Evolutionary conservation across 2,888 invertebrate genomes (phyloP).

Genomic region (Marasmarcha lunaedactyla): DNA sequence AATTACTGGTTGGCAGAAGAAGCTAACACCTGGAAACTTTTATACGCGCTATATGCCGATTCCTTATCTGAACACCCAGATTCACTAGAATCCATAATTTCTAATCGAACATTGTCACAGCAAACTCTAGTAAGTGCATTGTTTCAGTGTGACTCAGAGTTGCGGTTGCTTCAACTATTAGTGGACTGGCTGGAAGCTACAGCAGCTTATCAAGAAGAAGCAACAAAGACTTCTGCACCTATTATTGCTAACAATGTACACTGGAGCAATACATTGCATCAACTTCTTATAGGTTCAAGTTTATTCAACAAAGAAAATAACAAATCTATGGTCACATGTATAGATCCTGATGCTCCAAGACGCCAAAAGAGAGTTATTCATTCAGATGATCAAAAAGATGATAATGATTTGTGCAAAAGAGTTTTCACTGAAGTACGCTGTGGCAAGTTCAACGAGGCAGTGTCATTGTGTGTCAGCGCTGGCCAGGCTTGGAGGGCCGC

Average conservation of each 20-base stretch:
- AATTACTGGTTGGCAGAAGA: slow-evolving; percentile 81
- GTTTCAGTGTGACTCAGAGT: slow-evolving; percentile 62
- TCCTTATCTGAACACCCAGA: slow-evolving; percentile 73
- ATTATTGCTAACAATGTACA: slow-evolving; percentile 75
- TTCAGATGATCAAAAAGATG: slow-evolving; percentile 88
- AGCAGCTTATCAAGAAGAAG: slow-evolving; percentile 83
- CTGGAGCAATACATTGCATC: slow-evolving; percentile 93
- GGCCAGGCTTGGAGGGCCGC: slow-evolving; percentile 95
- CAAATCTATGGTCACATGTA: slow-evolving; percentile 69
- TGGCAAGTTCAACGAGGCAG: slow-evolving; percentile 87
- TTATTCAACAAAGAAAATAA: slow-evolving; percentile 56
- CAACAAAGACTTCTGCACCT: slow-evolving; percentile 51
- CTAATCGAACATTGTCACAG: slow-evolving; percentile 47
- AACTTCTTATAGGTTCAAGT: slow-evolving; percentile 69
- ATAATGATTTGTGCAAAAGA: slow-evolving; percentile 60
- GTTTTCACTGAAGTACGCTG: slow-evolving; percentile 84
- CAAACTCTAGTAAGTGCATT: slow-evolving; percentile 45
- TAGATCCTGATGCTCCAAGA: slow-evolving; percentile 92
- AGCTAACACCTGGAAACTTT: slow-evolving; percentile 88
- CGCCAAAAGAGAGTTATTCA: slow-evolving; percentile 84
- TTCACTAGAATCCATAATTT: slow-evolving; percentile 54
- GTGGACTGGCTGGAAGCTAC: slow-evolving; percentile 94
- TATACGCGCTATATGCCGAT: slow-evolving; percentile 86
- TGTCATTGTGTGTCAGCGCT: slow-evolving; percentile 83
- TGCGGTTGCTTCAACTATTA: slow-evolving; percentile 82